phyloP scores from a whole-genome alignment of 2,797 vertebrate species.

The Enteromius fasciolatus region DNA sequence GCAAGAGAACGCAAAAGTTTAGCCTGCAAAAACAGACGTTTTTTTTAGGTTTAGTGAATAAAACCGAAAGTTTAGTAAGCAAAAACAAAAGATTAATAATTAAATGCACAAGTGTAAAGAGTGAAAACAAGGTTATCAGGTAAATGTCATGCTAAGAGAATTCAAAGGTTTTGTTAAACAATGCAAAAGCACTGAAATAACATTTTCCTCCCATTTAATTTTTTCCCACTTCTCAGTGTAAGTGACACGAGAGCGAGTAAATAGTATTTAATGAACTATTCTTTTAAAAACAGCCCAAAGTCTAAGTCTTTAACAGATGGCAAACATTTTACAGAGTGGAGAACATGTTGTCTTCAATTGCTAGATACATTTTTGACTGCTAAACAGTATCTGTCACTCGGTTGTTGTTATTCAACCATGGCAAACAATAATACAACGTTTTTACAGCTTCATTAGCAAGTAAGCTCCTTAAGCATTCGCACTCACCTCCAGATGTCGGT shows the following conservation, averaged over 20 bases:
- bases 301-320: background rate
- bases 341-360: background rate
- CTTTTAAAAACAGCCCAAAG: background rate
- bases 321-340: background rate
- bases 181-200: background rate
- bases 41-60: background rate
- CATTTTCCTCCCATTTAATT: background rate
- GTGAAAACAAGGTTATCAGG: background rate
- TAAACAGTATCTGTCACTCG: background rate
- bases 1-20: background rate
- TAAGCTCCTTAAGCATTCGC: background rate
- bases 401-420: background rate
- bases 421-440: background rate
- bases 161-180: background rate
- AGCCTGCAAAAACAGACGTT: background rate
- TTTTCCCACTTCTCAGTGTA: background rate
- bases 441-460: background rate
- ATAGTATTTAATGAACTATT: background rate
- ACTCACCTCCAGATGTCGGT: slow-evolving; percentile 67
- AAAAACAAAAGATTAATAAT: background rate
- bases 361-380: background rate
- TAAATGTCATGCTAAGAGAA: background rate
- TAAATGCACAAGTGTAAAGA: background rate
- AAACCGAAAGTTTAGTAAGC: background rate
- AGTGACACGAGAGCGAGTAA: too few species aligned